Conservation (phyloP, 2,113 vertebrate species). For the Chamaea fasciata region DNA sequence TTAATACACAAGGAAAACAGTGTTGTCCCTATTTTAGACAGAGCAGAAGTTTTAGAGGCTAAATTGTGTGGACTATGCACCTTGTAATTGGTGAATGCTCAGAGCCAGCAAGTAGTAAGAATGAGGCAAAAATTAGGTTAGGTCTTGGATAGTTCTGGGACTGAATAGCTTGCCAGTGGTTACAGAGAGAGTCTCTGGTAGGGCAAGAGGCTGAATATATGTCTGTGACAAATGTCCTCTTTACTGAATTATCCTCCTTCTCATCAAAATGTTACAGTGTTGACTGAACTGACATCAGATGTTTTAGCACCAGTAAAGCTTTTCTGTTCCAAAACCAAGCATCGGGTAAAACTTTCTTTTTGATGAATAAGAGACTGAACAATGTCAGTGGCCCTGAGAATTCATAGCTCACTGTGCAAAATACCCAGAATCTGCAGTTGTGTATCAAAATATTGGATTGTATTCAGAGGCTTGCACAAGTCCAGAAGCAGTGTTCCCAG, state of each 20-base stretch:
- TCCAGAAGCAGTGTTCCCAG: background rate
- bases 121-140: background rate
- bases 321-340: background rate
- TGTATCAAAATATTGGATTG: background rate
- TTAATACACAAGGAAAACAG: background rate
- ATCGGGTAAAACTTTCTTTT: background rate
- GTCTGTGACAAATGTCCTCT: background rate
- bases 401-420: background rate
- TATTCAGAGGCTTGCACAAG: background rate
- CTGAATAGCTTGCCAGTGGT: background rate
- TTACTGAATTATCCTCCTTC: background rate
- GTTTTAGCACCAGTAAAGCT: background rate
- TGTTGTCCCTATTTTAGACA: background rate
- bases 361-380: background rate
- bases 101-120: background rate
- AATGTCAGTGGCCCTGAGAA: background rate
- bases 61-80: background rate
- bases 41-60: background rate
- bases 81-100: background rate
- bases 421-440: background rate
- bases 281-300: background rate
- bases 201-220: background rate
- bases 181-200: background rate
- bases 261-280: background rate
- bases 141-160: background rate